These are phyloP conservation scores for Callosobruchus maculatus DNA, from an alignment of 2,888 invertebrate genomes.

Conservation along the genomic window DNA sequence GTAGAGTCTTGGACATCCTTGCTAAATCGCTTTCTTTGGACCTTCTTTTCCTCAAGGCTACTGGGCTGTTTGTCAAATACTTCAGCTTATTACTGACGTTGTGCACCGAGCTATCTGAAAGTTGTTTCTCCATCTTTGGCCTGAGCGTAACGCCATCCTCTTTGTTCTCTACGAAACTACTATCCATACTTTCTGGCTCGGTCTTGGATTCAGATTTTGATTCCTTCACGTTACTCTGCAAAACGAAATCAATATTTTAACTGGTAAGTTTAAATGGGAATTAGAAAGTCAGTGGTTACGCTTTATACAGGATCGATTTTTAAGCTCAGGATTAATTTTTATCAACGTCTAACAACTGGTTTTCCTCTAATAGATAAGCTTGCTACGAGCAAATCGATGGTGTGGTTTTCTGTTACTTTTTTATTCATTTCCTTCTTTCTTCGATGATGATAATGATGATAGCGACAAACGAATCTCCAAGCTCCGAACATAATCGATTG, in stretches of 20 bases:
- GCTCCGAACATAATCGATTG: too few relatives aligned
- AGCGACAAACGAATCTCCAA: too few relatives aligned
- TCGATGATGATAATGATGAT: too few relatives aligned
- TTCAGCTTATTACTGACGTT: constrained; percentile 56
- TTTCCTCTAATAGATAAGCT: too few relatives aligned
- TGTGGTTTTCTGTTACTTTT: too few relatives aligned
- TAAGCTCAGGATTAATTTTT: too few relatives aligned
- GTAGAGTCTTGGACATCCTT: constrained; percentile 74
- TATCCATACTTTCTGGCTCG: background rate
- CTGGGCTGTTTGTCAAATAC: constrained; percentile 62
- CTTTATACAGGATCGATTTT: too few relatives aligned
- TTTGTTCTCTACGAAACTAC: constrained; percentile 19
- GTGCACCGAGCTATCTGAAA: constrained; percentile 58
- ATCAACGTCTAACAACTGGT: too few relatives aligned
- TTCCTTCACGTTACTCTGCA: constrained; percentile 40
- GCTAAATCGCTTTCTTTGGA: constrained; percentile 58
- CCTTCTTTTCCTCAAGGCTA: constrained; percentile 58
- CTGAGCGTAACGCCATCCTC: constrained; percentile 30
- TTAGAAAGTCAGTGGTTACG: too few relatives aligned
- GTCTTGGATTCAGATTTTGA: constrained; percentile 30
- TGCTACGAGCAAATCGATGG: too few relatives aligned
- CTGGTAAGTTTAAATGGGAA: too few relatives aligned
- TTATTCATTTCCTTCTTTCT: too few relatives aligned
- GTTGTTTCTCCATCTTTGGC: constrained; percentile 63
- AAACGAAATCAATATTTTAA: background rate